Percentiles rank a stretch among this genome's conserved stretches.
Evolutionary conservation across 2,888 invertebrate species (phyloP).

Genomic region (Lapara coniferarum): DNA sequence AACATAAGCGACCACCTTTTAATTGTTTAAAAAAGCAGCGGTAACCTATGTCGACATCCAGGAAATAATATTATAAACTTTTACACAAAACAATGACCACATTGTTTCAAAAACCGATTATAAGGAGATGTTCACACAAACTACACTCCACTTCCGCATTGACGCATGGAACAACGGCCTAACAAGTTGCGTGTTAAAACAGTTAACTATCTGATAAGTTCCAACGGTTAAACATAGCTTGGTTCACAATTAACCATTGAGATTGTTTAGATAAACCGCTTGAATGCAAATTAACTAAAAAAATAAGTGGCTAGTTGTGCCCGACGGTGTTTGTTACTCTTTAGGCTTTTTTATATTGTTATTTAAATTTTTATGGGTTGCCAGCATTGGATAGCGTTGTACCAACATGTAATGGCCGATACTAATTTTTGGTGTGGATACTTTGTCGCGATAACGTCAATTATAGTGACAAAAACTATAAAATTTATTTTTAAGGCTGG

Average conservation of each 20-base stretch:
- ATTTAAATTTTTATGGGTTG: slow-evolving; percentile 30
- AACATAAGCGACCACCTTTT: no score
- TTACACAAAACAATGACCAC: slow-evolving; percentile 4
- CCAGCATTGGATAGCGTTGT: slow-evolving; percentile 22
- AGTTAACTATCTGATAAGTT: slow-evolving; percentile 68
- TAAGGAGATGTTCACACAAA: slow-evolving; percentile 22
- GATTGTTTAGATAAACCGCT: slow-evolving; percentile 63
- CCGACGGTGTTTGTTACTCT: slow-evolving; percentile 24
- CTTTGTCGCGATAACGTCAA: slow-evolving; percentile 27
- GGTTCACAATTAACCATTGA: slow-evolving; percentile 73
- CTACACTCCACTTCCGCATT: slow-evolving; percentile 28
- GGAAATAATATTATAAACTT: neutral
- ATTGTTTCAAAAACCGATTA: slow-evolving; percentile 8
- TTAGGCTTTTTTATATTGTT: slow-evolving; percentile 29
- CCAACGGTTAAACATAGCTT: slow-evolving; percentile 66
- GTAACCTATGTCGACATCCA: neutral
- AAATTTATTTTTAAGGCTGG: slow-evolving; percentile 2
- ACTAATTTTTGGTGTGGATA: slow-evolving; percentile 21
- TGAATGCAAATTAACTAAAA: slow-evolving; percentile 67
- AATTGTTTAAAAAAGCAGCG: no score
- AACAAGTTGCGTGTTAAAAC: slow-evolving; percentile 62
- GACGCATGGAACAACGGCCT: slow-evolving; percentile 28
- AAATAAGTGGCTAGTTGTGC: slow-evolving; percentile 26
- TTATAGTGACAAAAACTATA: slow-evolving; percentile 24
- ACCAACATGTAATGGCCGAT: slow-evolving; percentile 28